A percentile compares a stretch with the other conserved stretches of the same genome.
Conservation (phyloP, 2,888 invertebrate species). For the Heliconius sara region DNA sequence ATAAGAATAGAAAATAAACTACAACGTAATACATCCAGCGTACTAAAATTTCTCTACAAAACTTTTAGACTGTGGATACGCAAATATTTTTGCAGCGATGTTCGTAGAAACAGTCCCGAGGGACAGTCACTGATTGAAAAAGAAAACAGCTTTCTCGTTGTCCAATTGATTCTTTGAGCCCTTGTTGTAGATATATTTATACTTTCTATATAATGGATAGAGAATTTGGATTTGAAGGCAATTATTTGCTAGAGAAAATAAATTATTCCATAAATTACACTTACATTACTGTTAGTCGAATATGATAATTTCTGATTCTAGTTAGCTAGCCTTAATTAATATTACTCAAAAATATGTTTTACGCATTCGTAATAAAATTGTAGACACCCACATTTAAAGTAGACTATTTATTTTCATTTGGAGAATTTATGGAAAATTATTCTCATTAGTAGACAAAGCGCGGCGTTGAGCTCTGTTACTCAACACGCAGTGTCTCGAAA, state of each 20-base stretch:
- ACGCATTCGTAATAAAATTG: no score
- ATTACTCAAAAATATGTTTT: no score
- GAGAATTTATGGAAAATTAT: no score
- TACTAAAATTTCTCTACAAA: not conserved
- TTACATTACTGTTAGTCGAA: not conserved
- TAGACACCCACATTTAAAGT: no score
- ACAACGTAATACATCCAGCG: slow-evolving; percentile 14
- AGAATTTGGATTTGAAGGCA: not conserved
- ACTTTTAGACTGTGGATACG: slow-evolving; percentile 56
- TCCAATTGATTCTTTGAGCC: slow-evolving; percentile 78
- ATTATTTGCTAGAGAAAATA: not conserved
- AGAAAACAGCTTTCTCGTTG: slow-evolving; percentile 78
- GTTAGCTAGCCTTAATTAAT: no score
- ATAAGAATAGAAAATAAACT: slow-evolving; percentile 1
- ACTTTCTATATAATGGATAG: not conserved
- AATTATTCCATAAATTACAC: no score
- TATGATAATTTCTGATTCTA: no score
- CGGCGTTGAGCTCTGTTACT: no score
- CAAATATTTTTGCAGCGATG: slow-evolving; percentile 55
- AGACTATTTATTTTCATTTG: no score
- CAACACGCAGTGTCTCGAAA: not conserved
- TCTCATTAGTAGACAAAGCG: not conserved
- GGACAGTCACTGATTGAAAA: slow-evolving; percentile 79
- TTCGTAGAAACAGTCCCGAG: slow-evolving; percentile 62
- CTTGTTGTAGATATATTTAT: slow-evolving; percentile 65